Evolutionary conservation across 2,797 vertebrate species (phyloP), one percentile per base, ranked within the genome.

Genomic region (Parambassis ranga): DNA sequence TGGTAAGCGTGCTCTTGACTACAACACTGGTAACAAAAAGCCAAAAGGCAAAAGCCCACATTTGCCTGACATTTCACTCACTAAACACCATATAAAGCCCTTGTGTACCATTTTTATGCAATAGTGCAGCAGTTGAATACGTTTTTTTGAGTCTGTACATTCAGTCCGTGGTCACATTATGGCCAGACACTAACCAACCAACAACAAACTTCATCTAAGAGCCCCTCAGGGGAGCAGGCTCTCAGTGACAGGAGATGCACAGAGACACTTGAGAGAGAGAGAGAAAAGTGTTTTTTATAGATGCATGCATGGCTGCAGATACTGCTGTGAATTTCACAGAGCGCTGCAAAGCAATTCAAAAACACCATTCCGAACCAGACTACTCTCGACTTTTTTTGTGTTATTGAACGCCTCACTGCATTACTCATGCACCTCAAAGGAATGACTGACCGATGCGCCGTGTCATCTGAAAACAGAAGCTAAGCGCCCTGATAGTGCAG

Each of bases 211-310:
- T 68, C 52, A 62, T 56, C 7, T 35, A 48, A 56, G 38, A 10
- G 57, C 55, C 61, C 37, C n/a, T n/a, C 22, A 0, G n/a, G 43
- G 67, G 52, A 47, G 8, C 16, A 3, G 49, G 35, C 37, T 26
- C 52, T 49, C 52, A 28, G 24, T 50, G 55, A 77, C 70, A 43
- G 50, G 51, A 59, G 22, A 60, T 44, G 66, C 74, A 58, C 39
- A 10, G 42, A 50, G 42, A 50, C 63, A 68, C 61, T 60, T 18
- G 23, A 47, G 42, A 33, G n/a, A n/a, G n/a, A n/a, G n/a, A n/a
- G n/a, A 10, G 42, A 10, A 73, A 62, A 50, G 65, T 57, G 59
- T 48, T 44, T n/a, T 70, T 62, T 48, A 31, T 18, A 38, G 42
- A 58, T 15, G 18, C 23, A 41, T 2, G 44, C 41, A 11, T 2